Percentiles rank a stretch among this genome's conserved stretches.
Evolutionary conservation across 2,797 vertebrate species (phyloP).

Genomic region (Monodelphis domestica): DNA sequence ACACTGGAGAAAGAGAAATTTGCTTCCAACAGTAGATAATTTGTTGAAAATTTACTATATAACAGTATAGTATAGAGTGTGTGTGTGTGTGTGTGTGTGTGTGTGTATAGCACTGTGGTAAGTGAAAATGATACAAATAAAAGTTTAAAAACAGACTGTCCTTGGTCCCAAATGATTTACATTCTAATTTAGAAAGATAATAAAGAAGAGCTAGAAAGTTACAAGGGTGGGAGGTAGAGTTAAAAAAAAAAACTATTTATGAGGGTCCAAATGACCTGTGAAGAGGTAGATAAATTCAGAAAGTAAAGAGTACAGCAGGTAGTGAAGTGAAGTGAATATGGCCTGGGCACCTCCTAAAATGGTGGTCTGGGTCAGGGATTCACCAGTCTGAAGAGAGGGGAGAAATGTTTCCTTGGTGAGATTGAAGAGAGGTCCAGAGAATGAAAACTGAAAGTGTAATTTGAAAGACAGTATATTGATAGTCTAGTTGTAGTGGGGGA

Average conservation of each 20-base stretch:
- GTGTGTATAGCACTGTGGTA: too few relatives aligned
- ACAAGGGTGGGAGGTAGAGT: not conserved
- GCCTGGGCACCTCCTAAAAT: not conserved
- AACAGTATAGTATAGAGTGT: too few relatives aligned
- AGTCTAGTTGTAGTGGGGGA: constrained; percentile 2
- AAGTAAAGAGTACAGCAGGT: not conserved
- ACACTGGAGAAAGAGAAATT: too few relatives aligned
- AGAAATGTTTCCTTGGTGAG: not conserved
- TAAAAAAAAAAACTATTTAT: not conserved
- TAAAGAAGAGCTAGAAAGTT: not conserved
- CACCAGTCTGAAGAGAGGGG: not conserved
- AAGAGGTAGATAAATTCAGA: not conserved
- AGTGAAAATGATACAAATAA: not conserved
- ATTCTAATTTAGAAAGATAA: not conserved
- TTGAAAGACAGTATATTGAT: not conserved
- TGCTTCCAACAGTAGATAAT: too few relatives aligned
- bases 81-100: too few relatives aligned
- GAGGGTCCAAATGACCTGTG: not conserved
- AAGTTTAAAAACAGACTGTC: too few relatives aligned
- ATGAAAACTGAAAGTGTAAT: not conserved
- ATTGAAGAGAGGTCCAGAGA: not conserved
- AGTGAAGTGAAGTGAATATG: not conserved
- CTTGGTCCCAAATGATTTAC: not conserved
- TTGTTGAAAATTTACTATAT: not conserved
- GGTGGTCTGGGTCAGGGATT: not conserved